Conservation (phyloP, 2,888 invertebrate genomes). For the Meandrusa payeni region DNA sequence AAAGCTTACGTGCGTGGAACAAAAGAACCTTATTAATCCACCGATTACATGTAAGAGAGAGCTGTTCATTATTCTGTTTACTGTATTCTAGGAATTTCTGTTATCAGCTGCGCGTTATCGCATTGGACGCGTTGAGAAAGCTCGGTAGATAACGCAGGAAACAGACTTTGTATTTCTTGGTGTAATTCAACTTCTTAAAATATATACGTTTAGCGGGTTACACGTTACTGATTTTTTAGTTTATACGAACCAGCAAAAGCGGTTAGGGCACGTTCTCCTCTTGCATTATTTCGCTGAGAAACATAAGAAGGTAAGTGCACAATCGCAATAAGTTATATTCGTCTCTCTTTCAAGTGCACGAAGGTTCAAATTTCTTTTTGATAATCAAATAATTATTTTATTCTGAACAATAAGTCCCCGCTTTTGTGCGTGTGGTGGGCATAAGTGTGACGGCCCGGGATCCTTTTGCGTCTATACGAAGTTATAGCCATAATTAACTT, state of each 20-base stretch:
- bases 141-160: slow-evolving; percentile 32
- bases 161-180: slow-evolving; percentile 24
- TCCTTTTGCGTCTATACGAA: slow-evolving; percentile 68
- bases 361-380: slow-evolving; percentile 49
- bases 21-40: slow-evolving; percentile 5
- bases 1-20: neutral
- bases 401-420: slow-evolving; percentile 53
- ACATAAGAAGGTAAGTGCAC: slow-evolving; percentile 49
- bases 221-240: slow-evolving; percentile 38
- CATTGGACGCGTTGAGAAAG: slow-evolving; percentile 38
- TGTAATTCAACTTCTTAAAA: slow-evolving; percentile 16
- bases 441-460: slow-evolving; percentile 70
- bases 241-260: slow-evolving; percentile 68
- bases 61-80: slow-evolving; percentile 43
- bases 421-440: slow-evolving; percentile 73
- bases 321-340: slow-evolving; percentile 38
- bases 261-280: slow-evolving; percentile 75
- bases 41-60: slow-evolving; percentile 29
- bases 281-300: slow-evolving; percentile 51
- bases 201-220: neutral
- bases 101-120: slow-evolving; percentile 58
- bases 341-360: slow-evolving; percentile 48
- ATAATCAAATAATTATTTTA: slow-evolving; percentile 45
- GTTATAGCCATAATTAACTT: slow-evolving; percentile 69
- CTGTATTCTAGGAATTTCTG: slow-evolving; percentile 47